Evolutionary conservation across 2,113 vertebrate genomes (phyloP).

Genomic region (Bubo scandiacus): DNA sequence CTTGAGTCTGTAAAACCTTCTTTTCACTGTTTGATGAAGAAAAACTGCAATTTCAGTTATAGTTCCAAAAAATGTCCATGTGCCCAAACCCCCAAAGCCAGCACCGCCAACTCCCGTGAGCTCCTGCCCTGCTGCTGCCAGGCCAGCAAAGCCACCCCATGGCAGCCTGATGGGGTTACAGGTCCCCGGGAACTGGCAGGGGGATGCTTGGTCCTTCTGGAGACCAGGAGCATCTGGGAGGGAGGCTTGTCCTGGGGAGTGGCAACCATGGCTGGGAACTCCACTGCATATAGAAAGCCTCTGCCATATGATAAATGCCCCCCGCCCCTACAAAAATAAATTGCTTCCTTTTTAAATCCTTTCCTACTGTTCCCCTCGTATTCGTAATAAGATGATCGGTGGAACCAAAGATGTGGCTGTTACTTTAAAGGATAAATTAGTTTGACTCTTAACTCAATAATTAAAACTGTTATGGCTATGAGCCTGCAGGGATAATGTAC

Average conservation of each 20-base stretch:
- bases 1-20: not conserved
- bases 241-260: not conserved
- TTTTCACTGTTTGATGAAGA: not conserved
- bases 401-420: slow-evolving; percentile 73
- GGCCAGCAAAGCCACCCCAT: not conserved
- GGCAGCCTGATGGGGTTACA: not conserved
- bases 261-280: not conserved
- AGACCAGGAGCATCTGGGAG: not conserved
- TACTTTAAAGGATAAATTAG: slow-evolving; percentile 95
- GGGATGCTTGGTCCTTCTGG: not conserved
- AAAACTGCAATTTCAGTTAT: not conserved
- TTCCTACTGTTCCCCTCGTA: slow-evolving; percentile 55
- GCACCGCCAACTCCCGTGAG: not conserved
- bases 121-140: not conserved
- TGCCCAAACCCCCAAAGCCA: not conserved
- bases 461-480: slow-evolving; percentile 96
- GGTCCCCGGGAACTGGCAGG: not conserved
- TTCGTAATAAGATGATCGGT: slow-evolving; percentile 70
- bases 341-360: slow-evolving; percentile 52
- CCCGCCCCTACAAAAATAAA: slow-evolving; percentile 42
- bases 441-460: slow-evolving; percentile 95
- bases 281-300: slow-evolving; percentile 3
- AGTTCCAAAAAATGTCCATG: fast-evolving
- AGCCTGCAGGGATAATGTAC: slow-evolving; percentile 99
- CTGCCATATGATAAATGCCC: not conserved